Conservation (phyloP, 2,888 invertebrate species). For the Melinaea menophilus region DNA sequence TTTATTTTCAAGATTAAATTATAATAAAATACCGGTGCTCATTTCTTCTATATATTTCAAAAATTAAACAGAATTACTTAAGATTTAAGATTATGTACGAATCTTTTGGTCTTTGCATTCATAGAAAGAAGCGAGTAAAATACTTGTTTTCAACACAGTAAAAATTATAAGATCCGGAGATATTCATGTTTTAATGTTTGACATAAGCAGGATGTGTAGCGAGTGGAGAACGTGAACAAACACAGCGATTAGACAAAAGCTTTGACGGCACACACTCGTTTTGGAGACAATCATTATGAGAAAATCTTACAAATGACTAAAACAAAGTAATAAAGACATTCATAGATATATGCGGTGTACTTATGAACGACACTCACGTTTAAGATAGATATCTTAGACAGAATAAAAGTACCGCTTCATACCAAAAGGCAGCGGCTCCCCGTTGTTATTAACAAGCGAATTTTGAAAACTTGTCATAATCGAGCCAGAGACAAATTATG, state of each 20-base stretch:
- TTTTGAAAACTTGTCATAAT: conserved; percentile 38
- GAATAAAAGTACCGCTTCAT: conserved; percentile 74
- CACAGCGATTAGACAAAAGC: conserved; percentile 74
- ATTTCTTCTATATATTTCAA: not conserved
- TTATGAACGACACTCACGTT: conserved; percentile 76
- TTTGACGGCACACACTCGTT: conserved; percentile 75
- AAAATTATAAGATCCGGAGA: conserved; percentile 26
- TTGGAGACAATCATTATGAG: conserved; percentile 77
- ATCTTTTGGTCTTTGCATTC: not conserved
- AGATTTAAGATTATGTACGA: conserved; percentile 4
- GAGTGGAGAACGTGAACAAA: conserved; percentile 39
- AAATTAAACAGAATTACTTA: not conserved
- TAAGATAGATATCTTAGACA: conserved; percentile 71
- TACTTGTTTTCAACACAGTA: conserved; percentile 18
- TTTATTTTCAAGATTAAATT: not conserved
- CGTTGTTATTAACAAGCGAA: conserved; percentile 60
- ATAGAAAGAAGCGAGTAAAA: conserved; percentile 11
- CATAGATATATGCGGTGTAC: conserved; percentile 74
- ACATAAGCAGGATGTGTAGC: conserved; percentile 29
- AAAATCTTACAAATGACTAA: conserved; percentile 77
- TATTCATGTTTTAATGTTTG: conserved; percentile 21
- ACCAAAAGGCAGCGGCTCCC: conserved; percentile 67
- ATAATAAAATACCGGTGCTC: not conserved
- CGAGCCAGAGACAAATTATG: conserved; percentile 21
- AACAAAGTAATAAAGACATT: conserved; percentile 76